Conservation (phyloP, 2,888 invertebrate genomes). For the Orchestes rusci region DNA sequence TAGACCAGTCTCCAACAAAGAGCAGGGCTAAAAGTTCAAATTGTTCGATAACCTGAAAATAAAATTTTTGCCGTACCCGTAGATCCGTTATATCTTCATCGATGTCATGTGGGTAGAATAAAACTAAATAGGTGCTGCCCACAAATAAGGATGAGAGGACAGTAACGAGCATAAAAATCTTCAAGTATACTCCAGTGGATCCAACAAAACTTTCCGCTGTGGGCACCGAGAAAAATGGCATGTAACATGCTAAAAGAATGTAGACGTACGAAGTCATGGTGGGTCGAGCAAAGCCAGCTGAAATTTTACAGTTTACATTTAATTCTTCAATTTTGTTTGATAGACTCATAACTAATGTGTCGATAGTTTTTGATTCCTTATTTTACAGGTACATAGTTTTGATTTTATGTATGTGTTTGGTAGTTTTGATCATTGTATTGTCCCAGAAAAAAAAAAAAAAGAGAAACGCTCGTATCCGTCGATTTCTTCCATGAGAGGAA, state of each 20-base stretch:
- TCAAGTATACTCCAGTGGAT: slow-evolving; percentile 9
- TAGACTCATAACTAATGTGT: too few species aligned
- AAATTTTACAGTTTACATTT: too few species aligned
- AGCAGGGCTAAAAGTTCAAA: slow-evolving; percentile 2
- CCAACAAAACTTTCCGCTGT: slow-evolving; percentile 4
- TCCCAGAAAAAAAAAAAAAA: too few species aligned
- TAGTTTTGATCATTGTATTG: too few species aligned
- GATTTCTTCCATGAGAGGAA: too few species aligned
- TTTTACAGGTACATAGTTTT: too few species aligned
- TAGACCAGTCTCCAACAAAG: slow-evolving; percentile 5
- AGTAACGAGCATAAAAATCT: slow-evolving; percentile 6
- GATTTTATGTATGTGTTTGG: too few species aligned
- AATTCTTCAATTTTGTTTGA: too few species aligned
- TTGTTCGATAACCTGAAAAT: background rate
- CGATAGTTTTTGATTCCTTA: too few species aligned
- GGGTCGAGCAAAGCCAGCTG: slow-evolving; percentile 11
- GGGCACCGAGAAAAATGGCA: slow-evolving; percentile 20
- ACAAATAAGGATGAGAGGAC: slow-evolving; percentile 3
- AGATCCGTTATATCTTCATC: slow-evolving; percentile 9
- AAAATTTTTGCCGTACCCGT: background rate
- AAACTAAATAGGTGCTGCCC: slow-evolving; percentile 12
- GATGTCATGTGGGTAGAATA: slow-evolving; percentile 3
- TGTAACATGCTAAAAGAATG: slow-evolving; percentile 13
- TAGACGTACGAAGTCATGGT: slow-evolving; percentile 16
- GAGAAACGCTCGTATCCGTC: too few species aligned